Evolutionary conservation across 2,113 vertebrate genomes (phyloP), one percentile per base, ranked within the genome.

Genomic region (Oncorhynchus tshawytscha): DNA sequence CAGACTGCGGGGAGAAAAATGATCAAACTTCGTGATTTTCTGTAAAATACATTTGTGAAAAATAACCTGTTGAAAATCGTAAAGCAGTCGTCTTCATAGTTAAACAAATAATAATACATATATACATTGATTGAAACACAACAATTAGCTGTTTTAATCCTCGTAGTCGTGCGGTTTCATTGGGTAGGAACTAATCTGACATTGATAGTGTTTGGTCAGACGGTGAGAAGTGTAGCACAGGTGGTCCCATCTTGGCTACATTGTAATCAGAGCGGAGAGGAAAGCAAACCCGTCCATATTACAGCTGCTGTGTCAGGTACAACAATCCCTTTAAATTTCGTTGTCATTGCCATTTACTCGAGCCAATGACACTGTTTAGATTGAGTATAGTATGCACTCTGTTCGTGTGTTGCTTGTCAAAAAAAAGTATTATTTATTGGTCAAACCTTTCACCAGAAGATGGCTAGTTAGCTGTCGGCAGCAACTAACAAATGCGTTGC

Each of bases 221-320:
- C 78, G 2, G 12, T 60, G 31, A 60, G 79, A 76, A 31, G 39
- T 75, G 92, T 85, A 15, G 84, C 90, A 88, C 91, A 81, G 71
- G 73, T 89, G 91, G 91, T 94, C 93, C 92, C 92, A 93, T 94
- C 91, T 94, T 92, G 89, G 84, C 91, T 91, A 81, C 86, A 86
- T 81, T 86, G 91, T 86, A 86, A 86, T 81, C 84, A 85, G 89
- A 91, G 88, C 88, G 86, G 84, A 87, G 88, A 91, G 88, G 84
- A 84, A 77, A 89, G 90, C 82, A 76, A 88, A 82, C 88, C 73
- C 91, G 91, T 94, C 91, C 92, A 93, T 94, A 93, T 93, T 94
- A 91, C 86, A 87, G 91, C 93, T 94, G 94, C 92, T 90, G 90
- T 92, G 92, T 92, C 92, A 93, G 94, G 94, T 94, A 94, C 59